Evolutionary conservation across 2,888 invertebrate species (phyloP), one percentile per base, ranked within the genome.

Genomic region (Leucozona laternaria): DNA sequence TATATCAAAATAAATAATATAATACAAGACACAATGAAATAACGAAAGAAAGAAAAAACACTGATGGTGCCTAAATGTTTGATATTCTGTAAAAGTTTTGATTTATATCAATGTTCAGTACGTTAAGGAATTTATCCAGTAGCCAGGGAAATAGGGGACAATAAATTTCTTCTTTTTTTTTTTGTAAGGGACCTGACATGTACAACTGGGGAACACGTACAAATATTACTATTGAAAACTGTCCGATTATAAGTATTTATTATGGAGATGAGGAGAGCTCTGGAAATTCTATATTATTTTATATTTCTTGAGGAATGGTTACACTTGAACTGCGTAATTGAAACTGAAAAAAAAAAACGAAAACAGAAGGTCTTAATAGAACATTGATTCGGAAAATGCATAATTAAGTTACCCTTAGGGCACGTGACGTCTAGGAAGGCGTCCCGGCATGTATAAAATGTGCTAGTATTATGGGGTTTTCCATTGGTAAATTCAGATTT

Each of bases 81-180:
- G 43, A 75, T 82, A 86, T 86, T 82, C 86, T 86, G 75, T 34
- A 82, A 79, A 86, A 79, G 86, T 86, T 82, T 86, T 82, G 73
- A 86, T 82, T 79, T 82, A 82, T 82, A 50, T 86, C 68, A 55
- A 71, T 40, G 34, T 64, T 71, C 48, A 64, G 25, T 68, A 86
- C 82, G 86, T 86, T 60, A 28, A 71, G 75, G 86, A 82, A 86
- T 86, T 78, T 66, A 62, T 72, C 57, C 55, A 60, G 58, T 70
- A 55, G 64, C 60, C 10, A 58, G 28, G 57, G 50, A 66, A 57
- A 48, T 31, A 20, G 34, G 25, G 53, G 40, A 64, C 55, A 43
- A 75, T 55, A 40, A 66, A 72, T 77, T 81, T 71, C 37, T 55
- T n/a, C 22, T 37, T 31, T 77, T 81, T 71, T 28, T 55, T n/a